Percentiles rank a stretch among this genome's conserved stretches.
Evolutionary conservation across 2,113 vertebrate genomes (phyloP).

Genomic region (Hippoglossus stenolepis): DNA sequence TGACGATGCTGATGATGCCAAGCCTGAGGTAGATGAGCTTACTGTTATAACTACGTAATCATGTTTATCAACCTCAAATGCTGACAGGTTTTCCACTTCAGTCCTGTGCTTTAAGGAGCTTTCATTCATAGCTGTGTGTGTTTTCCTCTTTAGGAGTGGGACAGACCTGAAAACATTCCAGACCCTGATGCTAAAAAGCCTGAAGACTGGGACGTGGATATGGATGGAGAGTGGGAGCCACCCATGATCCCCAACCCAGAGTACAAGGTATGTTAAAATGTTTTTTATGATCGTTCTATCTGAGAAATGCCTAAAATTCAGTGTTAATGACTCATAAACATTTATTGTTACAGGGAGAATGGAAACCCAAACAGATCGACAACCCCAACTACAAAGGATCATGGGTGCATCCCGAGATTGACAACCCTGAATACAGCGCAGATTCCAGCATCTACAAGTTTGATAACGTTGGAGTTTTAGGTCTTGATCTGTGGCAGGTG

Average conservation of each 20-base stretch:
- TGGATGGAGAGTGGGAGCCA: conserved; percentile 86
- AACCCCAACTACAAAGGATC: conserved; percentile 85
- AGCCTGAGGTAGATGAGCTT: conserved; percentile 78
- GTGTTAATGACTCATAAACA: not conserved
- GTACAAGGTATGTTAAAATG: conserved; percentile 79
- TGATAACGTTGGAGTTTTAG: conserved; percentile 83
- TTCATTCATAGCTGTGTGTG: not conserved
- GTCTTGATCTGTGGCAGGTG: conserved; percentile 93
- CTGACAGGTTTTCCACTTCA: too few species aligned
- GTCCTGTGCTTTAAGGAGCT: not conserved
- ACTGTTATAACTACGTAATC: not conserved
- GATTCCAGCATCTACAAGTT: conserved; percentile 85
- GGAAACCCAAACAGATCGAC: conserved; percentile 86
- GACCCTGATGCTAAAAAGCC: conserved; percentile 87
- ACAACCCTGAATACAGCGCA: conserved; percentile 81
- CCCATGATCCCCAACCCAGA: conserved; percentile 87
- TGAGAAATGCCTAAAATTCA: not conserved
- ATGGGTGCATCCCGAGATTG: conserved; percentile 88
- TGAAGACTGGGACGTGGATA: conserved; percentile 85
- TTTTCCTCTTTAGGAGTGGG: conserved; percentile 83
- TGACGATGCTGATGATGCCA: conserved; percentile 77
- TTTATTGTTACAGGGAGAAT: conserved; percentile 80
- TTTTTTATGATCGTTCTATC: not conserved
- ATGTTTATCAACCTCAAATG: not conserved
- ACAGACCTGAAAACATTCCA: conserved; percentile 85